Evolutionary conservation across 2,888 invertebrate genomes (phyloP).

Genomic region (Brassicogethes aeneus): DNA sequence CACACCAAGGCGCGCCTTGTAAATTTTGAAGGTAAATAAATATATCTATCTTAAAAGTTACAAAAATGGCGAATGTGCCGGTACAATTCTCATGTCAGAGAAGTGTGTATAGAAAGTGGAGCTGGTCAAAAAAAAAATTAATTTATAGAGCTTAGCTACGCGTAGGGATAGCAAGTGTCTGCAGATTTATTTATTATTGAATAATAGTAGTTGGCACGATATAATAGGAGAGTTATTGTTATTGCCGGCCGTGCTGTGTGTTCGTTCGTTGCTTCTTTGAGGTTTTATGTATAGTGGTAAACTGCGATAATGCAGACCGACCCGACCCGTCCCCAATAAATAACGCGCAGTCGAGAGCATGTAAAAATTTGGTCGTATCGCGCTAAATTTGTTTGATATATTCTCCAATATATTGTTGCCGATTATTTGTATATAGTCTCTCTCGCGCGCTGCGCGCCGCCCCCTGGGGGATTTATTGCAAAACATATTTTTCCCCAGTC

Average conservation of each 20-base stretch:
- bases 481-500: slow-evolving; percentile 17
- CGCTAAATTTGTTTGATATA: slow-evolving; percentile 27
- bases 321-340: too few relatives aligned
- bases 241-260: too few relatives aligned
- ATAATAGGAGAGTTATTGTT: slow-evolving; percentile 7
- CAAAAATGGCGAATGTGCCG: too few relatives aligned
- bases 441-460: too few relatives aligned
- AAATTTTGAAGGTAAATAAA: too few relatives aligned
- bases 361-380: slow-evolving; percentile 26
- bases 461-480: slow-evolving; percentile 17
- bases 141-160: too few relatives aligned
- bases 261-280: slow-evolving; percentile 4
- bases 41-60: too few relatives aligned
- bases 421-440: slow-evolving; percentile 18
- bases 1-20: too few relatives aligned
- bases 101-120: too few relatives aligned
- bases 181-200: slow-evolving; percentile 3
- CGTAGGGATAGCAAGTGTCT: too few relatives aligned
- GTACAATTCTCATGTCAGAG: too few relatives aligned
- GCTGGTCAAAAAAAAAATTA: neutral
- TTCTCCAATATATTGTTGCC: slow-evolving; percentile 13
- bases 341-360: slow-evolving; percentile 7
- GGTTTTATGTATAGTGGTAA: slow-evolving; percentile 9
- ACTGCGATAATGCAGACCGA: slow-evolving; percentile 9
- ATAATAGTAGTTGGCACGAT: slow-evolving; percentile 1